A percentile compares a stretch with the other conserved stretches of the same genome.
phyloP scores from a whole-genome alignment of 37 sponge, comb jelly and placozoan genomes.

The Amphimedon queenslandica region DNA sequence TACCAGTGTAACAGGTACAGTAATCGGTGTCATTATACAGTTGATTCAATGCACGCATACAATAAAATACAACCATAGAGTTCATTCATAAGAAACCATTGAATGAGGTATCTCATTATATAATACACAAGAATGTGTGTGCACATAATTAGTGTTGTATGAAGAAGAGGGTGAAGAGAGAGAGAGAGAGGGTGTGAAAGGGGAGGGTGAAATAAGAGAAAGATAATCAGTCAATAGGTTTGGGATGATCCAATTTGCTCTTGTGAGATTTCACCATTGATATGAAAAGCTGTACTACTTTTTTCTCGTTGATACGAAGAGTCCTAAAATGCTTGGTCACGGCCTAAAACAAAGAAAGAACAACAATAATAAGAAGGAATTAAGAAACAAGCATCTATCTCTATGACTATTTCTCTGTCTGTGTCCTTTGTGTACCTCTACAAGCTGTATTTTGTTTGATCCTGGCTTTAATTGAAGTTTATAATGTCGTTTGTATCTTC shows the following conservation, averaged over 20 bases:
- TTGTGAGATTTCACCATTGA: conserved; percentile 92
- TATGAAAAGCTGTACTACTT: conserved; percentile 79
- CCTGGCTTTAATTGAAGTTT: conserved; percentile 85
- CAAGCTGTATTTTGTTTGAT: conserved; percentile 84
- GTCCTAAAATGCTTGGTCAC: conserved; percentile 75
- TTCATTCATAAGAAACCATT: too few species aligned
- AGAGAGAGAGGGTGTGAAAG: too few species aligned
- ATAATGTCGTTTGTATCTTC: conserved; percentile 86
- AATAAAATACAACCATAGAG: too few species aligned
- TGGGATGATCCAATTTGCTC: conserved; percentile 91
- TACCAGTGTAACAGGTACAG: too few species aligned
- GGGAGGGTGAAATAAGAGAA: too few species aligned
- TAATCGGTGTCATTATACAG: too few species aligned
- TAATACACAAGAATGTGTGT: too few species aligned
- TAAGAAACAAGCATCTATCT: background rate
- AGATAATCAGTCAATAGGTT: conserved; percentile 65
- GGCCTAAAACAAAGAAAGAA: conserved; percentile 48
- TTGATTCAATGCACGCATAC: too few species aligned
- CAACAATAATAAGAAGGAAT: background rate
- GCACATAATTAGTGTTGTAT: too few species aligned
- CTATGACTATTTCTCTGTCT: too few species aligned
- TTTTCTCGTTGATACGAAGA: conserved; percentile 76
- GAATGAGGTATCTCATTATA: too few species aligned
- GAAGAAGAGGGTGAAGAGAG: too few species aligned
- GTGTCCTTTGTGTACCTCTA: conserved; percentile 54